These are phyloP conservation scores for Polyommatus iphigenia DNA, from an alignment of 2,888 invertebrate genomes.

Conservation along the genomic window DNA sequence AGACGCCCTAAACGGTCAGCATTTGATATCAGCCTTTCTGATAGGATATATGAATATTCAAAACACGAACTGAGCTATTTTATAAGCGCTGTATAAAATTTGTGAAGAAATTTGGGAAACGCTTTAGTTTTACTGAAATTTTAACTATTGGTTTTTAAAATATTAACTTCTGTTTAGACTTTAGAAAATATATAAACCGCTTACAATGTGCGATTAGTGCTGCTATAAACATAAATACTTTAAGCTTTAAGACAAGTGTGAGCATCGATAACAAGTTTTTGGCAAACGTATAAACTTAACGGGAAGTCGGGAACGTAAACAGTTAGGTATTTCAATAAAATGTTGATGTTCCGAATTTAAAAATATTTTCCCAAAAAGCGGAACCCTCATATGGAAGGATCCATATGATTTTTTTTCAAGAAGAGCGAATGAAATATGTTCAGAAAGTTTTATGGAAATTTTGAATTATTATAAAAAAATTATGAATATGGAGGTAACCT, in stretches of 20 bases:
- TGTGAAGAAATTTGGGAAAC: no score
- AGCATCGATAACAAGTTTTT: not conserved
- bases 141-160: not conserved
- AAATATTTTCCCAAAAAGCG: not conserved
- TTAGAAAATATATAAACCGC: no score
- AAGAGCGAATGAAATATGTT: not conserved
- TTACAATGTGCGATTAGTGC: no score
- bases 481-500: no score
- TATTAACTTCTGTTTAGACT: no score
- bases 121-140: no score
- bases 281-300: not conserved
- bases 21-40: conserved; percentile 30
- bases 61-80: not conserved
- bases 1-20: conserved; percentile 30
- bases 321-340: not conserved
- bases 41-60: conserved; percentile 9
- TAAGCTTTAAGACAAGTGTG: not conserved
- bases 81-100: not conserved
- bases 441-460: not conserved
- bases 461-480: no score
- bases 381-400: no score
- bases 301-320: not conserved
- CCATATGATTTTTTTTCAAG: not conserved
- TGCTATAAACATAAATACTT: not conserved
- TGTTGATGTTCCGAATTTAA: not conserved